These are phyloP conservation scores for Siniperca knerii DNA, from an alignment of 2,113 vertebrate genomes.

Conservation along the genomic window DNA sequence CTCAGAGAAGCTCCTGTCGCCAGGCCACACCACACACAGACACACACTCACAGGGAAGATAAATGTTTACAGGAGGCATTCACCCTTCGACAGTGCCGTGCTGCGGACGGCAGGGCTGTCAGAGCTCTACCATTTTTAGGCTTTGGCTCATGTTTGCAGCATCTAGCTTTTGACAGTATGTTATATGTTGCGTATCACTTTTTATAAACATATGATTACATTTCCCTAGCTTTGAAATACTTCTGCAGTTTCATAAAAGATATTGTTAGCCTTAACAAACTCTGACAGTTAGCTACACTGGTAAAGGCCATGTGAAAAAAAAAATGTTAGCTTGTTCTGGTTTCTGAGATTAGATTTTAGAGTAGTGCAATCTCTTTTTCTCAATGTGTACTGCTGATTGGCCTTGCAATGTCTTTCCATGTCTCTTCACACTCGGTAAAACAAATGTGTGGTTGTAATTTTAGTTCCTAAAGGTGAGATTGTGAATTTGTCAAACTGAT, in stretches of 20 bases:
- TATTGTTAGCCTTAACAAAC: constrained; percentile 45
- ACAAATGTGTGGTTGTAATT: constrained; percentile 50
- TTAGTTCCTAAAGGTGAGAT: constrained; percentile 62
- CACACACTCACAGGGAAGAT: constrained; percentile 73
- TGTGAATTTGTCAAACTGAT: constrained; percentile 68
- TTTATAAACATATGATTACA: constrained; percentile 63
- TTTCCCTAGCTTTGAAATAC: constrained; percentile 27
- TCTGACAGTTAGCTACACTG: constrained; percentile 20
- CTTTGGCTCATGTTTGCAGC: constrained; percentile 49
- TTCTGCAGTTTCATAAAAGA: constrained; percentile 24
- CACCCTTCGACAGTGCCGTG: constrained; percentile 60
- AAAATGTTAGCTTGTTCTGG: constrained; percentile 2
- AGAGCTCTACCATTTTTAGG: constrained; percentile 61
- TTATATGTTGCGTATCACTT: constrained; percentile 45
- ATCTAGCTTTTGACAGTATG: constrained; percentile 60
- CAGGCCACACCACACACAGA: constrained; percentile 72
- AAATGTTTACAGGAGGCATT: constrained; percentile 78
- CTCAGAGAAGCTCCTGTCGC: constrained; percentile 79
- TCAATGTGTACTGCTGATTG: not conserved
- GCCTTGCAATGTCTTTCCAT: not conserved
- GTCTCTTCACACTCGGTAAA: constrained; percentile 42
- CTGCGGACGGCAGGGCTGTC: constrained; percentile 65
- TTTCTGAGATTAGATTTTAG: constrained; percentile 36
- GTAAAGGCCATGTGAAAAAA: constrained; percentile 4
- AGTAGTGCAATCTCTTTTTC: not conserved